These are phyloP conservation scores for Apodemus agrarius DNA, from an alignment of 2,797 vertebrate species.

Conservation along the genomic window DNA sequence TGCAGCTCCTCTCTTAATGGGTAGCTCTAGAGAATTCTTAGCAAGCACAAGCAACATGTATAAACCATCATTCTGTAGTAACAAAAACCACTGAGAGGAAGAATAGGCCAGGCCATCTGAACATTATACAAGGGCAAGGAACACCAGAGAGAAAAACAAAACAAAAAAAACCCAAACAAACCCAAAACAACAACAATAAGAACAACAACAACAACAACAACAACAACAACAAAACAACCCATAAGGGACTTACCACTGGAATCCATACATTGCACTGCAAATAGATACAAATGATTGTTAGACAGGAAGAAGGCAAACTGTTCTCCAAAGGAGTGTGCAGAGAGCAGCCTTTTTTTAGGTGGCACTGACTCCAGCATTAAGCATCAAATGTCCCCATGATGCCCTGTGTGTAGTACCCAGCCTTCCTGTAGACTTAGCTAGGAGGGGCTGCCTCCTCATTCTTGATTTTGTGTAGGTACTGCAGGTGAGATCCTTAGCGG, in stretches of 20 bases:
- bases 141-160: neutral
- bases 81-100: neutral
- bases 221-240: neutral
- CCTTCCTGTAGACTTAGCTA: neutral
- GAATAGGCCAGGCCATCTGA: neutral
- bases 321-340: neutral
- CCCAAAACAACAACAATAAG: too few relatives aligned
- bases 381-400: neutral
- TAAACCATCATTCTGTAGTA: neutral
- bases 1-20: neutral
- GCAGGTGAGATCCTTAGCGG: neutral
- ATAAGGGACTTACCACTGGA: conserved; percentile 53
- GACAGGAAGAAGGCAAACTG: neutral
- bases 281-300: conserved; percentile 30
- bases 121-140: neutral
- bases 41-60: neutral
- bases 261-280: conserved; percentile 67
- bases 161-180: neutral
- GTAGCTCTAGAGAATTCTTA: conserved; percentile 10
- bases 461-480: neutral
- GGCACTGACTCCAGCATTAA: neutral
- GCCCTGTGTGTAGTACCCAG: neutral
- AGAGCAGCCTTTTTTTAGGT: neutral
- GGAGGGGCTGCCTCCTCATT: neutral
- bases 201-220: neutral